These are phyloP conservation scores for Drosophila maculinotata DNA, from an alignment of 2,888 invertebrate genomes.

Conservation along the genomic window DNA sequence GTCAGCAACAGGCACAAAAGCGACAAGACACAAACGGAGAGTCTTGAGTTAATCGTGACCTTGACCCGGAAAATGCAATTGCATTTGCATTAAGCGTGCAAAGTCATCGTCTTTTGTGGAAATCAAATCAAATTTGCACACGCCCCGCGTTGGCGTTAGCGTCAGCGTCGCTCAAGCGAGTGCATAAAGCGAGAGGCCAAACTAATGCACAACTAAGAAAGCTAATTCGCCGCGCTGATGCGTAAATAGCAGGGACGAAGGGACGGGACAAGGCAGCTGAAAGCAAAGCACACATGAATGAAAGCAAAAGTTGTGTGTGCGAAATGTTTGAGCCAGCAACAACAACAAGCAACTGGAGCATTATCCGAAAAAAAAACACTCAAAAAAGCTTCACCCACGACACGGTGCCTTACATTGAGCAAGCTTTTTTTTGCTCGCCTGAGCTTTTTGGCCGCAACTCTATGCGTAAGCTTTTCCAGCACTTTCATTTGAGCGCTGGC, in stretches of 20 bases:
- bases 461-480: slow-evolving; percentile 60
- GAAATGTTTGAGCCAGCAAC: slow-evolving; percentile 10
- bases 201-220: slow-evolving; percentile 58
- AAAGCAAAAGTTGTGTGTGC: slow-evolving; percentile 51
- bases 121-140: slow-evolving; percentile 50
- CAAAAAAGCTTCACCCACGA: slow-evolving; percentile 49
- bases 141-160: slow-evolving; percentile 1
- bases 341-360: background rate
- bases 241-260: slow-evolving; percentile 38
- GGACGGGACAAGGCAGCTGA: background rate
- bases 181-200: slow-evolving; percentile 39
- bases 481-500: slow-evolving; percentile 63
- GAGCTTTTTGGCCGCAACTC: slow-evolving; percentile 51
- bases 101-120: slow-evolving; percentile 31
- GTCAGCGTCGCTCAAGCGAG: slow-evolving; percentile 28
- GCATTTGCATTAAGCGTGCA: slow-evolving; percentile 34
- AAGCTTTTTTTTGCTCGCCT: slow-evolving; percentile 43
- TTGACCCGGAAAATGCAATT: slow-evolving; percentile 55
- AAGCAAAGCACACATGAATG: slow-evolving; percentile 39
- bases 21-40: background rate
- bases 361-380: slow-evolving; percentile 10
- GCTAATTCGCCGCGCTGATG: slow-evolving; percentile 67
- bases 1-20: slow-evolving; percentile 5
- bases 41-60: slow-evolving; percentile 40
- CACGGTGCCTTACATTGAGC: slow-evolving; percentile 30